A percentile compares a stretch with the other conserved stretches of the same genome.
Conservation (phyloP, 2,797 vertebrate species). For the Schizopygopsis malacanthus region DNA sequence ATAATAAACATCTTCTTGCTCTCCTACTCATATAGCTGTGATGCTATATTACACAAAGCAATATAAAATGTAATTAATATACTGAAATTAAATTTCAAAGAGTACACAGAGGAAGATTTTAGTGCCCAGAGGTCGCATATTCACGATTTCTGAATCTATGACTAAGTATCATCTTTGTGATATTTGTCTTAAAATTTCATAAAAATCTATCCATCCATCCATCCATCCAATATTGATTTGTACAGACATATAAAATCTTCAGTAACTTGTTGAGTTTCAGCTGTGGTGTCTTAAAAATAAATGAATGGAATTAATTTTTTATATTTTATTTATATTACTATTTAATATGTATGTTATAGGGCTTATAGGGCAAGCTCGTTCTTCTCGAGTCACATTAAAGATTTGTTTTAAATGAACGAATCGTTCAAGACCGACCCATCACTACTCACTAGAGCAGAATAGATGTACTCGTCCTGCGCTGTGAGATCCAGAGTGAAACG, state of each 20-base stretch:
- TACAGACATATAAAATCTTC: neutral
- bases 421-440: too few species aligned
- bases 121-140: neutral
- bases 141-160: neutral
- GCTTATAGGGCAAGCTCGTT: too few species aligned
- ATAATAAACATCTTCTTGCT: constrained; percentile 27
- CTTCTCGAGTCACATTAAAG: too few species aligned
- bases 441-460: too few species aligned
- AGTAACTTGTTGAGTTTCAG: neutral
- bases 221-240: neutral
- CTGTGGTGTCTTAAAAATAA: neutral
- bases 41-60: neutral
- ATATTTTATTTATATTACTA: neutral
- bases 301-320: neutral
- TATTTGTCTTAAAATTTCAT: neutral
- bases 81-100: neutral
- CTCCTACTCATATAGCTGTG: neutral
- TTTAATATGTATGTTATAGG: neutral
- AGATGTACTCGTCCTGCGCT: too few species aligned
- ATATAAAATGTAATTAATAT: neutral
- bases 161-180: neutral
- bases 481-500: too few species aligned
- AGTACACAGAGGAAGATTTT: neutral
- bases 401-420: too few species aligned
- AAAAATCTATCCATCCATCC: too few species aligned